Base-by-base conservation (phyloP, 1,140 invertebrate species). In the Cepaea nemoralis region DNA sequence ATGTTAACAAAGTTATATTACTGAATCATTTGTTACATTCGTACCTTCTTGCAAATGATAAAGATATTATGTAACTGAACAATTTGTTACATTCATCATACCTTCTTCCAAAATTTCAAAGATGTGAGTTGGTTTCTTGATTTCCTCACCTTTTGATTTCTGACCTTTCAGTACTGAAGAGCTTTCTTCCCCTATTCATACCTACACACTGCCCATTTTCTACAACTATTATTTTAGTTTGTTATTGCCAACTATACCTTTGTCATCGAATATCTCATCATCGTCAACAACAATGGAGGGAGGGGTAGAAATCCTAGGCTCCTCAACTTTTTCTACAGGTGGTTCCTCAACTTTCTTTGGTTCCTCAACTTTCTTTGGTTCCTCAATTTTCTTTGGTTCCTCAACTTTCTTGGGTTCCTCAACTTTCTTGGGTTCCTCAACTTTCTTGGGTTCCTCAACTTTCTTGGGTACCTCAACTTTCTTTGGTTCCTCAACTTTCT, bases 51-150 rank as follows among this genome's bases (percentile, higher is more conserved):
- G n/a, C n/a, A n/a, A n/a, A n/a, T n/a, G n/a, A n/a, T n/a, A n/a
- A n/a, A n/a, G n/a, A n/a, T n/a, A n/a, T n/a, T n/a, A n/a, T n/a
- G n/a, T n/a, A n/a, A n/a, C n/a, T n/a, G n/a, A n/a, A n/a, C n/a
- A n/a, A n/a, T n/a, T n/a, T n/a, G n/a, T n/a, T 55, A 55, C 50
- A 22, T 5, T 24, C 2, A 14, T 12, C 42, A 78, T 78, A 78
- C 77, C 77, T 78, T 69, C 77, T 69, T 78, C 75, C 24, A 77
- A 16, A 50, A 89, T 88, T 82, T 90, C 88, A 27, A 89, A 80
- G 42, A 90, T 90, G 22, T 86, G 89, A 35, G 88, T 87, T 35
- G 88, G 88, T 81, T 86, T 83, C 77, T 88, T 89, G 63, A 73
- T 31, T 59, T 81, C 81, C 66, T 63, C 45, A 70, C 78, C 83